phyloP scores from a whole-genome alignment of 2,113 vertebrate species.

The Cochlearius cochlearius region DNA sequence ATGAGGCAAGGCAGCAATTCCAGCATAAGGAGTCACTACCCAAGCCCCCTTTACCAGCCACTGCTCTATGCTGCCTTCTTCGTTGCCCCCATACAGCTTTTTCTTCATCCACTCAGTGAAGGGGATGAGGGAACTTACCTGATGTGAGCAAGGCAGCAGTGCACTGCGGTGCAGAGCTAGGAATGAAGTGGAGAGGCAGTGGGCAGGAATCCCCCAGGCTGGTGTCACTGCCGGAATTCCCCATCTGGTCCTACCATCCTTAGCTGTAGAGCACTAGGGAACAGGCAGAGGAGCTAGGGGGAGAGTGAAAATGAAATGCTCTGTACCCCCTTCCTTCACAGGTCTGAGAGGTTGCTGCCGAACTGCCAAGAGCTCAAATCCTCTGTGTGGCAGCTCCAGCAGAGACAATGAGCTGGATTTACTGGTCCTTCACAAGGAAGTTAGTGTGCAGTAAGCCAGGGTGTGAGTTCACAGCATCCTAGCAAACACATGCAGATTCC shows the following conservation, averaged over 20 bases:
- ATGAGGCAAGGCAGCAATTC: not conserved
- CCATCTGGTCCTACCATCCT: not conserved
- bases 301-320: not conserved
- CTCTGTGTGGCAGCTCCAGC: not conserved
- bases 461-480: not conserved
- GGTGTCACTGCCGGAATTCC: not conserved
- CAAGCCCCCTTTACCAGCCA: not conserved
- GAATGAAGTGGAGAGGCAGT: not conserved
- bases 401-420: not conserved
- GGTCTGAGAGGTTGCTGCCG: not conserved
- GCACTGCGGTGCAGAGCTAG: slow-evolving; percentile 2
- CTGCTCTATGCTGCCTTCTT: not conserved
- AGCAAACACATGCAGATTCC: not conserved
- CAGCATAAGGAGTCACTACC: not conserved
- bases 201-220: not conserved
- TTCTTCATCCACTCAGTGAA: not conserved
- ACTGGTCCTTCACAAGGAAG: not conserved
- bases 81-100: not conserved
- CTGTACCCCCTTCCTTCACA: not conserved
- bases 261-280: not conserved
- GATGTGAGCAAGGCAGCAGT: not conserved
- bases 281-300: not conserved
- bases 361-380: not conserved
- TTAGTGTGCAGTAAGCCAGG: not conserved
- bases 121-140: not conserved